Evolutionary conservation across 2,113 vertebrate species (phyloP), one percentile per base, ranked within the genome.

Genomic region (Crotalus viridis): DNA sequence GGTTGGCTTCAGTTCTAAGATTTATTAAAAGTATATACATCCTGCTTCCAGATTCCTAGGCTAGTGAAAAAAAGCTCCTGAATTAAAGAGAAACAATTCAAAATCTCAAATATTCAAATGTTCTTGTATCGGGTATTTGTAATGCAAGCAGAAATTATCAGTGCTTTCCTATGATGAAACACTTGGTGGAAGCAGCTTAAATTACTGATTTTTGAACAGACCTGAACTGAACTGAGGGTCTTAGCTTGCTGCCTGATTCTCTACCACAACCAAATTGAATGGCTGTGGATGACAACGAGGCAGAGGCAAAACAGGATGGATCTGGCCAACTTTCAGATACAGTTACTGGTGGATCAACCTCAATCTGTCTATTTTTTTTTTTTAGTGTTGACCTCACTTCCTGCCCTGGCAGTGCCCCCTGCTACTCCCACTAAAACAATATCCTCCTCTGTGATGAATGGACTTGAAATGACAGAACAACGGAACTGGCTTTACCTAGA

Each of bases 401-500:
- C 99, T 0, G 99, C 99, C 0, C 95, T 99, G 96, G 98, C 99
- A 0, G 96, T 98, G 61, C 96, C 98, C 10, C 98, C 99, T 52
- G 87, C 98, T 0, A 97, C 98, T 0, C 98, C 98, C 94, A 97
- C 98, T 94, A 99, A 99, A 95, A 95, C 97, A 48, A 95, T 97
- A 0, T 96, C 97, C 0, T 95, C 98, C 0, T 88, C 96, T 0
- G 96, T 98, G 94, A 95, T 98, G 93, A 97, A 97, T 0, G 98
- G 98, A 52, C 96, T 99, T 95, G 99, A 99, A 90, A 95, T 97
- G 94, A 96, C 96, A 0, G 98, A 99, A 88, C 98, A 97, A 90
- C 97, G 98, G 85, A 98, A 97, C 91, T 99, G 99, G 99, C 93
- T 98, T 2, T 99, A 98, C 98, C 96, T 99, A 95, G 99, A 99